These are phyloP conservation scores for Agriopis leucophaearia DNA, from an alignment of 2,888 invertebrate genomes.

Conservation along the genomic window DNA sequence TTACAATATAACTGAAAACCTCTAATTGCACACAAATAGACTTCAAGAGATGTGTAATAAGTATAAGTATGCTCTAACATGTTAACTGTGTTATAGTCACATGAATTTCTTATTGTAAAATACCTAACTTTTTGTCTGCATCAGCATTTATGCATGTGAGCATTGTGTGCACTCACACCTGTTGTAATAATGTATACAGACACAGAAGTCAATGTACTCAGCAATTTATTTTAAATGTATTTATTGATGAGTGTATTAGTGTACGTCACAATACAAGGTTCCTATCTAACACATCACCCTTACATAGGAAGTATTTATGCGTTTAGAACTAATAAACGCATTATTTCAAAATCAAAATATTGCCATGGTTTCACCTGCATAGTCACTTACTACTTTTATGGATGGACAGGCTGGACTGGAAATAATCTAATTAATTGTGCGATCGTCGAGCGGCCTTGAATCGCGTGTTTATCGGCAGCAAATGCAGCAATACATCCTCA, in stretches of 20 bases:
- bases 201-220: slow-evolving; percentile 37
- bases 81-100: too few relatives aligned
- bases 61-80: not conserved
- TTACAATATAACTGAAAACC: not conserved
- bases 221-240: slow-evolving; percentile 34
- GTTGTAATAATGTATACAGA: not conserved
- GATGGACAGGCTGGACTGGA: slow-evolving; percentile 20
- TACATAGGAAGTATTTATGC: slow-evolving; percentile 55
- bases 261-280: slow-evolving; percentile 15
- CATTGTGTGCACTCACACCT: too few relatives aligned
- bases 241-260: slow-evolving; percentile 30
- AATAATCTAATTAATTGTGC: slow-evolving; percentile 55
- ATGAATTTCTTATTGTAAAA: too few relatives aligned
- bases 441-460: slow-evolving; percentile 63
- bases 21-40: not conserved
- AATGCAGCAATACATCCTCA: slow-evolving; percentile 62
- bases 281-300: slow-evolving; percentile 29
- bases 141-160: too few relatives aligned
- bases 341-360: slow-evolving; percentile 66
- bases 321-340: slow-evolving; percentile 55
- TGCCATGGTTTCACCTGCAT: slow-evolving; percentile 20
- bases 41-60: not conserved
- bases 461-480: slow-evolving; percentile 65
- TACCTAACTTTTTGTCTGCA: too few relatives aligned
- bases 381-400: slow-evolving; percentile 10